Base-by-base conservation (phyloP, 2,888 invertebrate species). In the Chalcosyrphus nemorum region DNA sequence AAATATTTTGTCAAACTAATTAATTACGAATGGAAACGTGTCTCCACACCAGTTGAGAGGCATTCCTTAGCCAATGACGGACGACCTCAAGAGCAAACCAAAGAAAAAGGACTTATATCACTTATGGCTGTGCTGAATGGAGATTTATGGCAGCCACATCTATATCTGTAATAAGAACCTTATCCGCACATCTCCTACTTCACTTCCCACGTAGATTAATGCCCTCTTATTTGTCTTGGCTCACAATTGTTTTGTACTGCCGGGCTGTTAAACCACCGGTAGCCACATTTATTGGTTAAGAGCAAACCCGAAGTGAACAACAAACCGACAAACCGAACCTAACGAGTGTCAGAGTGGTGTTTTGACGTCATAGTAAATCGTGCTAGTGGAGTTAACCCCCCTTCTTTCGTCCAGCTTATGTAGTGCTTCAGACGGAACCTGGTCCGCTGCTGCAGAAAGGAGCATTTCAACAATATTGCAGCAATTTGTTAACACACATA, bases 341-440 rank as follows among this genome's bases (percentile, higher is more conserved):
- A 82, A 78, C 82, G 84, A 80, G 50, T 77, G 82, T 81, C 72
- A 63, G 72, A 78, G 59, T 74, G 56, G 66, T 75, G 45, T 65
- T 75, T 80, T 80, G 84, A 84, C 84, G 74, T 84, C 63, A 74
- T 70, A 52, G 80, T 80, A 84, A 84, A 84, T 84, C 80, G 68
- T 84, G 47, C 59, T 32, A 35, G 21, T 38, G 38, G 35, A 43
- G 61, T 41, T n/a, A 32, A 43, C 24, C 29, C 54, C 50, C 45
- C 11, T 21, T 13, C 63, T 11, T 41, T 43, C 43, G 24, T 17
- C 45, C 11, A 13, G 17, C 63, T 11, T 41, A 61, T 52, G 24
- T 17, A 38, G 27, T 50, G 29, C 21, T 50, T 59, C 9, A 29
- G 45, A 65, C 65, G 56, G n/a, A 77, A 38, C 29, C 43, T 70